Evolutionary conservation across 2,797 vertebrate genomes (phyloP).

Genomic region (Cuculus canorus): DNA sequence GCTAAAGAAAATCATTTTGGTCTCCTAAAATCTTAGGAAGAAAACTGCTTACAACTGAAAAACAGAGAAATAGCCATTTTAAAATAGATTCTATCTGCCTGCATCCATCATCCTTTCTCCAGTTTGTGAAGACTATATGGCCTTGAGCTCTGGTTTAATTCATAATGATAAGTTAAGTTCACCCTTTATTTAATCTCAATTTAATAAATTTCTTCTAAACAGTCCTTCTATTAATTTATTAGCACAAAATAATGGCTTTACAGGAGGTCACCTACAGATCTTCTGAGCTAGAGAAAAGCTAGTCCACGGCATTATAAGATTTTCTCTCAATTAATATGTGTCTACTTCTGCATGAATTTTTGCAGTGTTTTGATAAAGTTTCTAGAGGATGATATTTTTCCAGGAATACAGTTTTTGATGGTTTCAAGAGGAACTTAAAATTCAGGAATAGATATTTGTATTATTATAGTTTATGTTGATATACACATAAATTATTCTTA

Average conservation of each 20-base stretch:
- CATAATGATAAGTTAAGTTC: constrained; percentile 37
- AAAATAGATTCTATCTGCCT: constrained; percentile 41
- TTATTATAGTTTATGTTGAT: neutral
- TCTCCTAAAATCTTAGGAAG: neutral
- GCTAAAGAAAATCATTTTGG: neutral
- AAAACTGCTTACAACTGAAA: constrained; percentile 7
- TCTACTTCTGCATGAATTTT: neutral
- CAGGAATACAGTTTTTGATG: neutral
- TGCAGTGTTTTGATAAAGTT: neutral
- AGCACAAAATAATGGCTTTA: constrained; percentile 10
- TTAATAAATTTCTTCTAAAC: constrained; percentile 22
- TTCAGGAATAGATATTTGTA: neutral
- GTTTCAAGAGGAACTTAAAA: neutral
- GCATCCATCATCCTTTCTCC: constrained; percentile 5
- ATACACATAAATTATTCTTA: neutral
- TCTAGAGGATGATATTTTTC: neutral
- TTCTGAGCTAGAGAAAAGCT: neutral
- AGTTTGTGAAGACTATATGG: constrained; percentile 36
- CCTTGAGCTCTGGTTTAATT: constrained; percentile 37
- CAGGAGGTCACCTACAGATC: neutral
- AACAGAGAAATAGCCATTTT: constrained; percentile 7
- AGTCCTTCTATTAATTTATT: constrained; percentile 32
- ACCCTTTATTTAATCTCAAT: constrained; percentile 30
- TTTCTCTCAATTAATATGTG: neutral
- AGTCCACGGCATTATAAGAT: neutral